Conservation (phyloP, 2,113 vertebrate genomes). For the Psammodynastes pulverulentus region DNA sequence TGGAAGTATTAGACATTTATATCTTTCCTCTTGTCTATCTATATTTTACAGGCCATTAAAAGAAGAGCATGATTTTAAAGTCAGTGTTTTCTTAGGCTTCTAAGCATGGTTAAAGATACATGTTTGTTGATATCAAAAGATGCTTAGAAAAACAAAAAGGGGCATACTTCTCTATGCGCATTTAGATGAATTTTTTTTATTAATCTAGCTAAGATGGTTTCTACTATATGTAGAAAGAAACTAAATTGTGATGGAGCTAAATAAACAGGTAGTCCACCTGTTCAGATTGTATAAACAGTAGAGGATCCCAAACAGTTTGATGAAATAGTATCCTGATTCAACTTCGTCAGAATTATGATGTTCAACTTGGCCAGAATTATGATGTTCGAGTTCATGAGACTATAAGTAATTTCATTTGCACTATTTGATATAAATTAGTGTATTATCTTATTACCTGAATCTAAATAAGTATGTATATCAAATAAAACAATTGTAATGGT, state of each 20-base stretch:
- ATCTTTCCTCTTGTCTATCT: background rate
- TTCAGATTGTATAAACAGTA: background rate
- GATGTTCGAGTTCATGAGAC: background rate
- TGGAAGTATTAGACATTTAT: background rate
- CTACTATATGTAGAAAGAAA: background rate
- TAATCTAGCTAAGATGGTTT: background rate
- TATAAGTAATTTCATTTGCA: background rate
- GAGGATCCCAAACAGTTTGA: background rate
- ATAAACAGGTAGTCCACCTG: background rate
- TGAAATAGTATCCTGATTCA: background rate
- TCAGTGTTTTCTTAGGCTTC: rapidly evolving
- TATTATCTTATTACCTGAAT: background rate
- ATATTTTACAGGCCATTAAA: background rate
- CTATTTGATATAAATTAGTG: background rate
- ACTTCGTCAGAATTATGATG: no score
- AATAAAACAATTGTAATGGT: background rate
- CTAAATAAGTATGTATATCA: background rate
- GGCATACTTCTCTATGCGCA: background rate
- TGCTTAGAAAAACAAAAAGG: background rate
- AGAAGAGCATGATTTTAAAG: background rate
- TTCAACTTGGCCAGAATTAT: background rate
- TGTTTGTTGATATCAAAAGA: background rate
- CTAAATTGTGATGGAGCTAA: background rate
- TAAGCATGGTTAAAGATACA: background rate
- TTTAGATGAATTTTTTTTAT: background rate